Evolutionary conservation across 2,888 invertebrate species (phyloP), one percentile per base, ranked within the genome.

Genomic region (Callinectes sapidus): DNA sequence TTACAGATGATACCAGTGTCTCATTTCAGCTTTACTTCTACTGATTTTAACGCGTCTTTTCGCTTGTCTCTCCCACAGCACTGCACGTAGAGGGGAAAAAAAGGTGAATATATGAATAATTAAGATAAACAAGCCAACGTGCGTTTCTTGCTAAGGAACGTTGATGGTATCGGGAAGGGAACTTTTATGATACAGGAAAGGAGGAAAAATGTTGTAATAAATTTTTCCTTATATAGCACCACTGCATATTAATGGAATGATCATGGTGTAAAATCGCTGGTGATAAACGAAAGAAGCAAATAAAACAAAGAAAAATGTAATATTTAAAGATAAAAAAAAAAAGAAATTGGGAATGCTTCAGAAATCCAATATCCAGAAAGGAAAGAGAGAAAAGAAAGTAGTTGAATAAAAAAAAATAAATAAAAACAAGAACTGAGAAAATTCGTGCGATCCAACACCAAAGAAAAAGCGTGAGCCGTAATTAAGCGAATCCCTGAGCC

Each of bases 401-500:
- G n/a, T n/a, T n/a, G n/a, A n/a, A 48, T 32, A 88, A 18, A 35
- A 66, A 18, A 66, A 66, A 35, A 23, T 10, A 87, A 28, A 2
- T 13, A 90, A 81, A n/a, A 16, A 81, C 48, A 77, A 66, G 35
- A 39, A 71, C 42, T 14, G 23, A 39, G 28, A 23, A 85, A 90
- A 85, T 32, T 54, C 85, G 54, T 1, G n/a, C 54, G 71, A 81
- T 85, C 55, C 54, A 35, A 66, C 28, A 77, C 54, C 32, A 35
- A 28, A 87, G 87, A 48, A 91, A 91, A 87, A 87, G 48, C 35
- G 39, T 42, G 55, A 42, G n/a, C 28, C 54, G 91, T 91, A 91
- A 91, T 91, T 91, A 91, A 91, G 87, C 61, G 66, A 61, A 61
- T 87, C 91, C 61, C 39, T n/a, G 42, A 39, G 66, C 28, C 14